A percentile compares a stretch with the other conserved stretches of the same genome.
Evolutionary conservation across 2,888 invertebrate genomes (phyloP).

Genomic region (Hyposoter dolosus): DNA sequence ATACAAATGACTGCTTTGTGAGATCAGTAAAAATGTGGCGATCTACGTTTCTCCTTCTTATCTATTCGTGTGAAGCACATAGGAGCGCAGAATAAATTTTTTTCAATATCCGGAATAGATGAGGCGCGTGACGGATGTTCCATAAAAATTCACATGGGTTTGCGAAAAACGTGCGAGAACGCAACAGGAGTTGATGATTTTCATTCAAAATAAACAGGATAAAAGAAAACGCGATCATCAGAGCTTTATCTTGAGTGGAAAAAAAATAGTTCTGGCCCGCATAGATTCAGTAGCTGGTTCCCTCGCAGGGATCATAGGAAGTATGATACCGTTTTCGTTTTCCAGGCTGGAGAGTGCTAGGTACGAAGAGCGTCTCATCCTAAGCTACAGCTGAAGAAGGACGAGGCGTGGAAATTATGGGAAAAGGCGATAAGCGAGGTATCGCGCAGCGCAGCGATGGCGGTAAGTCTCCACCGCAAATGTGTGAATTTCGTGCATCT

Average conservation of each 20-base stretch:
- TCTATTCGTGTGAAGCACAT: not conserved
- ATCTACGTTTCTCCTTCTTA: slow-evolving; percentile 6
- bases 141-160: slow-evolving; percentile 55
- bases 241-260: slow-evolving; percentile 8
- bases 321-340: slow-evolving; percentile 37
- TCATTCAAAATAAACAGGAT: not conserved
- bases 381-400: slow-evolving; percentile 70
- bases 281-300: slow-evolving; percentile 20
- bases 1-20: slow-evolving; percentile 2
- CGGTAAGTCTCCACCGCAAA: slow-evolving; percentile 67
- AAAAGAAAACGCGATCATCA: not conserved
- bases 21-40: not conserved
- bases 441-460: slow-evolving; percentile 85
- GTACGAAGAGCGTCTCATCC: slow-evolving; percentile 73
- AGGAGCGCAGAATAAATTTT: not conserved
- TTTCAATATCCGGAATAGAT: slow-evolving; percentile 25
- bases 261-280: not conserved
- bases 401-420: slow-evolving; percentile 83
- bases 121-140: slow-evolving; percentile 15
- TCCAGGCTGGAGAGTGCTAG: slow-evolving; percentile 60
- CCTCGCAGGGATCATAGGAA: not conserved
- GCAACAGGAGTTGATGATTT: not conserved
- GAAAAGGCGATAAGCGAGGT: slow-evolving; percentile 86
- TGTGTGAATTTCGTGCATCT: slow-evolving; percentile 40
- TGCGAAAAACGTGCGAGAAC: slow-evolving; percentile 6